Evolutionary conservation across 2,113 vertebrate genomes (phyloP).

Genomic region (Gobiocypris rarus): DNA sequence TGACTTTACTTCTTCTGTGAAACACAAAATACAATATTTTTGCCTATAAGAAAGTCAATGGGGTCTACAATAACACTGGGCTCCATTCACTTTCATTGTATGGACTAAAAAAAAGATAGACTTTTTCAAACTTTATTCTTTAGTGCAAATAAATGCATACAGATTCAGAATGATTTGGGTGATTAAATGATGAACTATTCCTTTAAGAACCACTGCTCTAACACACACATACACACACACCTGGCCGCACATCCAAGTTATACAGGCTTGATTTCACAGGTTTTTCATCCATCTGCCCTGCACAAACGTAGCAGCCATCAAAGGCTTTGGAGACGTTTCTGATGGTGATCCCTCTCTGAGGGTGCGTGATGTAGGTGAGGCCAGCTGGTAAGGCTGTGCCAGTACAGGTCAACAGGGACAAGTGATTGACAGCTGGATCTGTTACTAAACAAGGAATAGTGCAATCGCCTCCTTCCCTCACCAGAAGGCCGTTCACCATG

Average conservation of each 20-base stretch:
- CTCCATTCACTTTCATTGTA: too few relatives aligned
- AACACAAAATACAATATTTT: too few relatives aligned
- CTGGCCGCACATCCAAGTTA: conserved; percentile 71
- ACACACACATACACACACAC: conserved; percentile 60
- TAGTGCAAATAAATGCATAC: too few relatives aligned
- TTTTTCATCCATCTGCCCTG: conserved; percentile 47
- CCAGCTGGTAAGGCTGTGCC: conserved; percentile 62
- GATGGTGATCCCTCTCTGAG: conserved; percentile 71
- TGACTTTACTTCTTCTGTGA: too few relatives aligned
- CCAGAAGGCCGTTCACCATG: conserved; percentile 71
- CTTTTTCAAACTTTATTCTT: too few relatives aligned
- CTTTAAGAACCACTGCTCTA: not conserved
- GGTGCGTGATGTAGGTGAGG: conserved; percentile 63
- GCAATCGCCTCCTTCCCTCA: conserved; percentile 68
- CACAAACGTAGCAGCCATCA: conserved; percentile 71
- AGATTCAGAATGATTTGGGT: too few relatives aligned
- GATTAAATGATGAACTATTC: too few relatives aligned
- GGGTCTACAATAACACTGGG: too few relatives aligned
- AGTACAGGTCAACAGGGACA: conserved; percentile 69
- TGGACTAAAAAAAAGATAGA: too few relatives aligned
- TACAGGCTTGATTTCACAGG: conserved; percentile 69
- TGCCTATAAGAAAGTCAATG: too few relatives aligned
- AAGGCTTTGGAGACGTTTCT: conserved; percentile 63
- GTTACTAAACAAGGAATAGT: conserved; percentile 76
- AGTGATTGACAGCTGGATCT: conserved; percentile 66